phyloP scores from a whole-genome alignment of 2,888 invertebrate genomes.

The Notodonta ziczac region DNA sequence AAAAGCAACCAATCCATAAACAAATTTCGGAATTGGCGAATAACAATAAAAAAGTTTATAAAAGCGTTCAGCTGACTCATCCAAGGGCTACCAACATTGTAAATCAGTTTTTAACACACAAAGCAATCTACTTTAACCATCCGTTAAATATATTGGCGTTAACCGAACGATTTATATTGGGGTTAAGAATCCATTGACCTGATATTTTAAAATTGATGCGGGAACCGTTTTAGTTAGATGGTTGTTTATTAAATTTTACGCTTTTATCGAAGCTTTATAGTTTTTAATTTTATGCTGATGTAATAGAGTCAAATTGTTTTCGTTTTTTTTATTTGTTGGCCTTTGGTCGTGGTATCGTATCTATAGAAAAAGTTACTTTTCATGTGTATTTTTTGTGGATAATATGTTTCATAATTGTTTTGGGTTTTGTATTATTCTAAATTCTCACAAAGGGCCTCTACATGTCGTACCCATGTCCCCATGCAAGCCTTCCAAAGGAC shows the following conservation, averaged over 20 bases:
- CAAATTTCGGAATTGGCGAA: background rate
- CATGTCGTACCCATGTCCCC: no score
- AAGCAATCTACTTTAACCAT: constrained; percentile 67
- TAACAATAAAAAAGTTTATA: constrained; percentile 10
- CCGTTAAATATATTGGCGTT: constrained; percentile 51
- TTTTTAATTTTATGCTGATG: constrained; percentile 9
- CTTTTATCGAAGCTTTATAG: background rate
- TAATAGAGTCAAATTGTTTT: background rate
- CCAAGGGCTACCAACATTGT: constrained; percentile 32
- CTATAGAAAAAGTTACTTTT: no score
- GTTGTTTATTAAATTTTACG: constrained; percentile 2
- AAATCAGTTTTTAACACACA: constrained; percentile 42
- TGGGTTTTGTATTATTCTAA: no score
- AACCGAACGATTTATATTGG: constrained; percentile 52
- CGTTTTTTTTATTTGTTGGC: no score
- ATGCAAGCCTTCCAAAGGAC: no score
- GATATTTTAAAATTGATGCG: constrained; percentile 50
- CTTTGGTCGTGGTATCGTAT: no score
- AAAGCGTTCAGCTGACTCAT: constrained; percentile 42
- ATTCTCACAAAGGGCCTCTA: no score
- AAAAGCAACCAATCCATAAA: background rate
- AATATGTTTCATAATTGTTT: no score
- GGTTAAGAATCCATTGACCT: constrained; percentile 70
- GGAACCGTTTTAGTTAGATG: constrained; percentile 33
- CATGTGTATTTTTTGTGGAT: no score